Percentiles rank a stretch among this genome's conserved stretches.
Evolutionary conservation across 2,888 invertebrate species (phyloP).

Genomic region (Ennomos fuscantarius): DNA sequence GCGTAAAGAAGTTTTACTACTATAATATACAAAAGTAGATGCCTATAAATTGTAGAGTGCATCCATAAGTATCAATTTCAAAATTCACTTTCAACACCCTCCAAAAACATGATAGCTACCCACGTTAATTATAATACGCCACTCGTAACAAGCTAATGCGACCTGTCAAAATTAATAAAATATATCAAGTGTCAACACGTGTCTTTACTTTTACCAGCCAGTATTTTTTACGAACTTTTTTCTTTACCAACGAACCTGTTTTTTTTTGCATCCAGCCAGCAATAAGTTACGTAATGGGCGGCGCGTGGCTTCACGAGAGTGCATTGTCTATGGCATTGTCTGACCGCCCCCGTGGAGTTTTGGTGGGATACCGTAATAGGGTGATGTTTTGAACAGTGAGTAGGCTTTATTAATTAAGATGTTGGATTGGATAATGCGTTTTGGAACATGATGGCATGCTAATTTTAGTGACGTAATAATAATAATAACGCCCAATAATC

Average conservation of each 20-base stretch:
- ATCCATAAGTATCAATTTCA: background rate
- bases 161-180: conserved; percentile 74
- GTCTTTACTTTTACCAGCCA: conserved; percentile 34
- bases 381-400: conserved; percentile 17
- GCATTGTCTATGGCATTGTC: conserved; percentile 53
- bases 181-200: conserved; percentile 77
- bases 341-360: conserved; percentile 41
- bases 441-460: background rate
- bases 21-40: background rate
- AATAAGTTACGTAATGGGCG: conserved; percentile 60
- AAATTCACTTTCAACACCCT: conserved; percentile 18
- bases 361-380: conserved; percentile 28
- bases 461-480: too few relatives aligned
- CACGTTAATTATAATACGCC: conserved; percentile 48
- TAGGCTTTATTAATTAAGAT: conserved; percentile 18
- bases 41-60: conserved; percentile 2
- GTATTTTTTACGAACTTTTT: conserved; percentile 11
- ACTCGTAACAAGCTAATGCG: conserved; percentile 67
- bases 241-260: conserved; percentile 18
- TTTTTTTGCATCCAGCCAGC: conserved; percentile 55
- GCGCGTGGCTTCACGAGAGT: conserved; percentile 69
- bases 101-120: conserved; percentile 27
- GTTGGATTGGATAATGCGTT: background rate
- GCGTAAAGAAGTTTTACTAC: too few relatives aligned
- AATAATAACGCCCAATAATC: too few relatives aligned